Conservation (phyloP, 1,140 invertebrate species). For the Anoplophora glabripennis region DNA sequence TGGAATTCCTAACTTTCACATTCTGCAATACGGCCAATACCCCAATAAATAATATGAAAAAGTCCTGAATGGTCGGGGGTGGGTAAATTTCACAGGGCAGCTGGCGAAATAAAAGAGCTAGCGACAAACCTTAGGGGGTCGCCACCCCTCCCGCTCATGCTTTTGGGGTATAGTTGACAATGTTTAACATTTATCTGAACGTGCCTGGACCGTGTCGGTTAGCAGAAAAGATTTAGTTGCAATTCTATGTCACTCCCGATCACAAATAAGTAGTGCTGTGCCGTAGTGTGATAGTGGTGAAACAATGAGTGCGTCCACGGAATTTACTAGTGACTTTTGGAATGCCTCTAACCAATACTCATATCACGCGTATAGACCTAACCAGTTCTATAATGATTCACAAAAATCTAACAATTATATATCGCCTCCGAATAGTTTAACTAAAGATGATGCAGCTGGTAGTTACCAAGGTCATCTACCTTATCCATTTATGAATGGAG, state of each 20-base stretch:
- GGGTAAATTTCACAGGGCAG: conserved; percentile 46
- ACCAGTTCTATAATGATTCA: no score
- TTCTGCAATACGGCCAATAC: conserved; percentile 37
- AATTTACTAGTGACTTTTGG: conserved; percentile 31
- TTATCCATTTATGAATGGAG: conserved; percentile 11
- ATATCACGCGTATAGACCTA: no score
- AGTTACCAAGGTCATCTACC: conserved; percentile 6
- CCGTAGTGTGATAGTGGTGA: conserved; percentile 12
- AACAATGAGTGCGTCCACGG: conserved; percentile 29
- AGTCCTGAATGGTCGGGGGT: conserved; percentile 44
- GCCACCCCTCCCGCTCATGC: conserved; percentile 38
- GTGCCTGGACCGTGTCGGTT: conserved; percentile 34
- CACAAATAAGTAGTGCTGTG: conserved; percentile 4
- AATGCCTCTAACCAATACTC: conserved; percentile 1
- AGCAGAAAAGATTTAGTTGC: conserved; percentile 29
- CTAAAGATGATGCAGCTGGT: neutral
- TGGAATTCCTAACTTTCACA: conserved; percentile 32
- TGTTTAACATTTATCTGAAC: conserved; percentile 47
- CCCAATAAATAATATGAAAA: conserved; percentile 45
- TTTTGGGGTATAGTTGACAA: conserved; percentile 45
- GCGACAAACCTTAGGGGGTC: conserved; percentile 47
- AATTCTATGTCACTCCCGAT: conserved; percentile 20
- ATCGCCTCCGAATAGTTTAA: no score
- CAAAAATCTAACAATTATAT: no score
- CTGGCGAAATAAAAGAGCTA: conserved; percentile 47